Evolutionary conservation across 2,888 invertebrate genomes (phyloP).

Genomic region (Syrista parreyssii): DNA sequence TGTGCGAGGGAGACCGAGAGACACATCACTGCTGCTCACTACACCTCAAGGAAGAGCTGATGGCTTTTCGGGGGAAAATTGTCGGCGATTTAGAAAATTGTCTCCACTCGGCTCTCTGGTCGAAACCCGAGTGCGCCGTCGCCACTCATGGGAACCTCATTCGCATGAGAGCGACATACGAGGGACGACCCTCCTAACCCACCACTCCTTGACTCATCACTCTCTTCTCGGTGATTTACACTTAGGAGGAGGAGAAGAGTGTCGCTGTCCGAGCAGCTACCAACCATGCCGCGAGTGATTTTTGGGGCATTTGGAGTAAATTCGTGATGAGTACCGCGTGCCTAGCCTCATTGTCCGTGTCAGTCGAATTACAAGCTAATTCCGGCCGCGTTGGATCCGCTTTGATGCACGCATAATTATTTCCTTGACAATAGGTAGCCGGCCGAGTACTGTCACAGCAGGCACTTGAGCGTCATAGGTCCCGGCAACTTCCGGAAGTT

Average conservation of each 20-base stretch:
- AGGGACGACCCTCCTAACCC: not conserved
- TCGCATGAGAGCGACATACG: not conserved
- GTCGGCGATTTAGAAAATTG: constrained; percentile 11
- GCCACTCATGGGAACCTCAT: constrained; percentile 3
- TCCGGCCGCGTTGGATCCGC: constrained; percentile 16
- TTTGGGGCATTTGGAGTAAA: not conserved
- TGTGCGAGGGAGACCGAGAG: not conserved
- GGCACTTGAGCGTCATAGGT: constrained; percentile 6
- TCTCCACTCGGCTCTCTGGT: not conserved
- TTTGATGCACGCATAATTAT: constrained; percentile 19
- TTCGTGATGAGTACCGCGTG: not conserved
- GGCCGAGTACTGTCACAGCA: constrained; percentile 18
- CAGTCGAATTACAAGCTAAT: constrained; percentile 31
- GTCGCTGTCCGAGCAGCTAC: not conserved
- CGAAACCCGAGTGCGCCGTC: not conserved
- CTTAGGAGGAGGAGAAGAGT: not conserved
- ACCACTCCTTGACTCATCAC: not conserved
- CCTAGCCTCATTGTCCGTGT: constrained; percentile 18
- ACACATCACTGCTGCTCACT: not conserved
- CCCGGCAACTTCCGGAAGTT: constrained; percentile 23
- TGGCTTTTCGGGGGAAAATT: constrained; percentile 9
- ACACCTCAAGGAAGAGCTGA: not conserved
- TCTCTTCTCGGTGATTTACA: not conserved
- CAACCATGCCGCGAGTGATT: not conserved
- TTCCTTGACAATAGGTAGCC: constrained; percentile 24